Base-by-base conservation (phyloP, 30 jellyfish, hydroid and myxozoan genomes). In the Rhopilema esculentum region DNA sequence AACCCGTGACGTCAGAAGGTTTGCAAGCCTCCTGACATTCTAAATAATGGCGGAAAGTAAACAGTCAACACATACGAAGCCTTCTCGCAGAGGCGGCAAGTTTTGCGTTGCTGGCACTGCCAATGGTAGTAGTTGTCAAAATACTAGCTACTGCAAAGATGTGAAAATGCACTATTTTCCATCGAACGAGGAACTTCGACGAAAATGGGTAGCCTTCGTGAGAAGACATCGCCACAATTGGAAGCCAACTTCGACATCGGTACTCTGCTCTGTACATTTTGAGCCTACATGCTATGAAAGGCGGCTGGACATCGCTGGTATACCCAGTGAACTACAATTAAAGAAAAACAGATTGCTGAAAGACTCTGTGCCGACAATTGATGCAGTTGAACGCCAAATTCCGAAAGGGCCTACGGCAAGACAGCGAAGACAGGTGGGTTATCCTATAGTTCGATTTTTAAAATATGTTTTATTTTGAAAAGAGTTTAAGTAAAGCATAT, bases 91-190 rank as follows among this genome's bases (percentile, higher is more conserved):
- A 57, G 70, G 70, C 1, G 70, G 70, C 1, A 57, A 57, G 70
- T 57, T 57, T 57, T 57, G 70, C 70, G 70, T 57, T 57, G 70
- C 70, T 57, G 70, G 70, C 70, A 57, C 70, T 57, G 1, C 70
- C 0, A 57, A 57, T 1, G 70, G 70, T 1, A 57, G 70, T 57
- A 57, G 25, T 57, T 18, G n/a, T n/a, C n/a, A n/a, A n/a, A n/a
- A n/a, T n/a, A n/a, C n/a, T n/a, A n/a, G n/a, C n/a, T n/a, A n/a
- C 70, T 0, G 4, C 70, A 7, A 57, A 57, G 70, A 7, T 57
- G 70, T 57, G 1, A 57, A 57, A 57, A 57, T 57, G 70, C 70
- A 57, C n/a, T n/a, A n/a, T n/a, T n/a, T n/a, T n/a, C n/a, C n/a
- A n/a, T n/a, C n/a, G n/a, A n/a, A n/a, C n/a, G 2, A 18, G 22